A percentile compares a stretch with the other conserved stretches of the same genome.
Evolutionary conservation across 2,888 invertebrate genomes (phyloP).

Genomic region (Electrophaes corylata): DNA sequence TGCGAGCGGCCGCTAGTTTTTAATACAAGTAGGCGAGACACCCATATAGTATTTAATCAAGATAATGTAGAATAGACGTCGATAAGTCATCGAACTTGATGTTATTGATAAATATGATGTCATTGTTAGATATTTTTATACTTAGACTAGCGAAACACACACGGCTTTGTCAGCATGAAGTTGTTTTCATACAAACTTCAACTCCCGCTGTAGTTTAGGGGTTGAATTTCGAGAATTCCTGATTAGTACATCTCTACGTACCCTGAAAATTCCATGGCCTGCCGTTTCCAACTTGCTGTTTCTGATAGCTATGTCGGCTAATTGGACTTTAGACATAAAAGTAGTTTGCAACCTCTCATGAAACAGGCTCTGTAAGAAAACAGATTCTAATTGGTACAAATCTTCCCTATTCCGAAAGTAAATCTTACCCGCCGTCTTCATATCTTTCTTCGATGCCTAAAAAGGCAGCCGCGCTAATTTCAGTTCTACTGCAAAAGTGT

Average conservation of each 20-base stretch:
- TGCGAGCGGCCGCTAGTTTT: too few species aligned
- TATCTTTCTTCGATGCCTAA: slow-evolving; percentile 29
- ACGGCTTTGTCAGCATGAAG: too few species aligned
- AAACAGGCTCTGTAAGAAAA: slow-evolving; percentile 3
- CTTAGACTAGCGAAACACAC: too few species aligned
- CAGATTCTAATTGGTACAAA: slow-evolving; percentile 16
- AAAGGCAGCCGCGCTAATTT: slow-evolving; percentile 34
- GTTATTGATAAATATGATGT: slow-evolving; percentile 55
- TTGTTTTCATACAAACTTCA: too few species aligned
- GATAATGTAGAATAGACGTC: slow-evolving; percentile 54
- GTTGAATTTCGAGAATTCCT: too few species aligned
- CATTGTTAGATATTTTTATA: too few species aligned
- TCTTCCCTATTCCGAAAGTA: slow-evolving; percentile 15
- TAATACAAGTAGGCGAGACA: not conserved
- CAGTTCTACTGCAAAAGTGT: slow-evolving; percentile 31
- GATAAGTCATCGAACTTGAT: slow-evolving; percentile 59
- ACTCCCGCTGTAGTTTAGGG: too few species aligned
- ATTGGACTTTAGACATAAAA: not conserved
- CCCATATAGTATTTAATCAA: slow-evolving; percentile 39
- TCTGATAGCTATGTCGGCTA: too few species aligned
- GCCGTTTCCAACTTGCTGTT: too few species aligned
- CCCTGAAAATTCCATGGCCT: too few species aligned
- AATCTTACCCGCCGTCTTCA: slow-evolving; percentile 18
- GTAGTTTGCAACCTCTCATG: slow-evolving; percentile 2
- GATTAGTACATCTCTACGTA: too few species aligned